Percentiles rank a stretch among this genome's conserved stretches.
Conservation (phyloP, 1,140 invertebrate genomes). For the Drosophila ambigua region DNA sequence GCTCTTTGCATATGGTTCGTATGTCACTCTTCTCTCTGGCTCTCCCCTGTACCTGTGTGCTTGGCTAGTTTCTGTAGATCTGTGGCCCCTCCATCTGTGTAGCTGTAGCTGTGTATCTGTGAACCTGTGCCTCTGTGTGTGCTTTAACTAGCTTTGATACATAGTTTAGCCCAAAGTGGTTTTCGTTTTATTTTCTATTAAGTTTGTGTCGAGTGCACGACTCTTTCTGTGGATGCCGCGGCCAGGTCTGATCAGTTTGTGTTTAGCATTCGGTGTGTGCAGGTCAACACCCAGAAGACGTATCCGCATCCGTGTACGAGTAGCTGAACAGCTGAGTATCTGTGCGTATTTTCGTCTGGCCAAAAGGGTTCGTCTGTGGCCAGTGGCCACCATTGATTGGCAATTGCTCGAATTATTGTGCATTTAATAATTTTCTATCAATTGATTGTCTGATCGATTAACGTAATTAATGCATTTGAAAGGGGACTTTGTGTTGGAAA, state of each 20-base stretch:
- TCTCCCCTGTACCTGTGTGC: constrained; percentile 10
- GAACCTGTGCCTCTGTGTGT: constrained; percentile 26
- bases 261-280: constrained; percentile 75
- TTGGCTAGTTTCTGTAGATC: background rate
- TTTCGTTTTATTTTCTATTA: constrained; percentile 69
- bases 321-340: constrained; percentile 6
- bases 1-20: too few relatives aligned
- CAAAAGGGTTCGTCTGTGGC: constrained; percentile 10
- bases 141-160: constrained; percentile 54
- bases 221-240: constrained; percentile 70
- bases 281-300: constrained; percentile 37
- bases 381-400: constrained; percentile 1
- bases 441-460: background rate
- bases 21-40: too few relatives aligned
- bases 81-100: constrained; percentile 12
- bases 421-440: background rate
- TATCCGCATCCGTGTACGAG: constrained; percentile 12
- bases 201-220: constrained; percentile 58
- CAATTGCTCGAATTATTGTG: constrained; percentile 26
- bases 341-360: background rate
- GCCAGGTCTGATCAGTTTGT: constrained; percentile 73
- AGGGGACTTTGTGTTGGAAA: constrained; percentile 2
- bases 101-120: constrained; percentile 40
- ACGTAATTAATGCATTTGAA: constrained; percentile 1
- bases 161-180: constrained; percentile 49